These are phyloP conservation scores for Caenorhabditis doughertyi DNA, from an alignment of 2,888 invertebrate genomes.

Conservation along the genomic window DNA sequence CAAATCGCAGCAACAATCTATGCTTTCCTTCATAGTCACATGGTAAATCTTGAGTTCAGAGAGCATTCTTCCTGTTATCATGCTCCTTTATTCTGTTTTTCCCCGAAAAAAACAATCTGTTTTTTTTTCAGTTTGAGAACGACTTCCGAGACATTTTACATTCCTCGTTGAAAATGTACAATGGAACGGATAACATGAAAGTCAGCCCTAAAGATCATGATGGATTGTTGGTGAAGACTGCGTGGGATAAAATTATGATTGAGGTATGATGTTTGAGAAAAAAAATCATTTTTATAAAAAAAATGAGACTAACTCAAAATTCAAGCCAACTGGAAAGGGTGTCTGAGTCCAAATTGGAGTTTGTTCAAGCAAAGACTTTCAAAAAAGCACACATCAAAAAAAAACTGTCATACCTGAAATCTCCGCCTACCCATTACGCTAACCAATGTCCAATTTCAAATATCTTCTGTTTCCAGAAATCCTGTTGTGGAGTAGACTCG, in stretches of 20 bases:
- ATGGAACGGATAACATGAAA: slow-evolving; percentile 77
- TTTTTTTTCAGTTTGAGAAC: slow-evolving; percentile 79
- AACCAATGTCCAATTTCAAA: no score
- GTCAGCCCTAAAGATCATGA: slow-evolving; percentile 50
- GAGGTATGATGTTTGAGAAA: slow-evolving; percentile 68
- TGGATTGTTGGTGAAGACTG: slow-evolving; percentile 79
- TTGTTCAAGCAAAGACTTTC: no score
- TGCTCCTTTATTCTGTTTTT: slow-evolving; percentile 13
- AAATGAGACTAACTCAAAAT: background rate
- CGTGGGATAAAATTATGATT: slow-evolving; percentile 82
- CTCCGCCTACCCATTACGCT: no score
- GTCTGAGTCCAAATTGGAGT: no score
- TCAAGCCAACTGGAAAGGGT: no score
- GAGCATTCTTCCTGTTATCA: slow-evolving; percentile 19
- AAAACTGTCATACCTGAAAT: no score
- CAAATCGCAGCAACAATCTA: slow-evolving; percentile 82
- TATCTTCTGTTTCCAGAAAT: slow-evolving; percentile 70
- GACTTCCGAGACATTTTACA: slow-evolving; percentile 81
- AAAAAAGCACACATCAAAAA: no score
- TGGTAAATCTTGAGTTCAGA: slow-evolving; percentile 68
- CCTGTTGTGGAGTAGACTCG: slow-evolving; percentile 82
- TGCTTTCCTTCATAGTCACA: slow-evolving; percentile 80
- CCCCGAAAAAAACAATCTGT: background rate
- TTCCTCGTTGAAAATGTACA: slow-evolving; percentile 81
- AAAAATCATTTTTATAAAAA: background rate